phyloP scores from a whole-genome alignment of 2,797 vertebrate species.

The Gadopsis marmoratus region DNA sequence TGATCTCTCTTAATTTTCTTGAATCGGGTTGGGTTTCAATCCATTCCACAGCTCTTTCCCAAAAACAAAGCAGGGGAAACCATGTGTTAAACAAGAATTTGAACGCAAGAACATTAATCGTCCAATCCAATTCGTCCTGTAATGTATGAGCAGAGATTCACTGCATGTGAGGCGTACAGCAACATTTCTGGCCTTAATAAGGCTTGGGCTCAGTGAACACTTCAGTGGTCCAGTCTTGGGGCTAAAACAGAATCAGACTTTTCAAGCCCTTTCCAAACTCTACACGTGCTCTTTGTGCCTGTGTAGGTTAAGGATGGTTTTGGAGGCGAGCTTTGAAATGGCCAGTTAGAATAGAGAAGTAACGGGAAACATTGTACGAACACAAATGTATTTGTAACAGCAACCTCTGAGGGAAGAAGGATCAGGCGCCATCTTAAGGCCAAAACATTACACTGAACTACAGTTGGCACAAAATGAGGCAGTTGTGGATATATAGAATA shows the following conservation, averaged over 20 bases:
- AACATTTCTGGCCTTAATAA: conserved; percentile 10
- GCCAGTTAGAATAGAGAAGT: neutral
- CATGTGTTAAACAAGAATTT: conserved; percentile 15
- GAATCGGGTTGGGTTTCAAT: conserved; percentile 10
- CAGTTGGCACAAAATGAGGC: conserved; percentile 54
- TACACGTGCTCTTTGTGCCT: neutral
- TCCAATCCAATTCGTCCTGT: conserved; percentile 17
- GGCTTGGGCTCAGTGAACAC: neutral
- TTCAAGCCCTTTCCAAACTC: neutral
- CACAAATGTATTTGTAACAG: conserved; percentile 34
- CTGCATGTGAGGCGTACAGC: neutral
- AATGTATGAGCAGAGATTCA: conserved; percentile 8
- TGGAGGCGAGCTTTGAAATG: conserved; percentile 35
- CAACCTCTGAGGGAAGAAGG: conserved; percentile 14
- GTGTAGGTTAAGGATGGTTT: neutral
- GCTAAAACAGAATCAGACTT: neutral
- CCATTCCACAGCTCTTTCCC: neutral
- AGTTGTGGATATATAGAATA: conserved; percentile 14
- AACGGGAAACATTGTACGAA: neutral
- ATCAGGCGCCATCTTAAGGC: conserved; percentile 11
- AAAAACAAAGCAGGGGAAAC: neutral
- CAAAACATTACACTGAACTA: conserved; percentile 15
- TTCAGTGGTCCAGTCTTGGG: conserved; percentile 17
- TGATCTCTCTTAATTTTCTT: neutral
- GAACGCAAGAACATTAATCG: conserved; percentile 9